These are phyloP conservation scores for Chromobotia macracanthus DNA, from an alignment of 2,797 vertebrate species.

Conservation along the genomic window DNA sequence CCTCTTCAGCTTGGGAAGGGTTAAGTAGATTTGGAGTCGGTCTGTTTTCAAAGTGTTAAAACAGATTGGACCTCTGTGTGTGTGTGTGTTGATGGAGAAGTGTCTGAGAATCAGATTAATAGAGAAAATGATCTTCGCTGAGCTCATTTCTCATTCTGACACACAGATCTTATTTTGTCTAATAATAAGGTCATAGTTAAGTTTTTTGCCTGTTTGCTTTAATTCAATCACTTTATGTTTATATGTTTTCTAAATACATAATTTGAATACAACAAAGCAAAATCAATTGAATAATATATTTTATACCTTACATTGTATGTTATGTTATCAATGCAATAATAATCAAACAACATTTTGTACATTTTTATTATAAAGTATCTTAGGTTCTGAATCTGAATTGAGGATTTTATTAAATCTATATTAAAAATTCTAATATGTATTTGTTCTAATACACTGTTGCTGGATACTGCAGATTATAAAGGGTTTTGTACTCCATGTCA, in stretches of 20 bases:
- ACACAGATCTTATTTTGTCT: background rate
- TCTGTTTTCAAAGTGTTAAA: conserved; percentile 76
- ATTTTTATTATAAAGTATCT: no score
- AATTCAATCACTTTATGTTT: no score
- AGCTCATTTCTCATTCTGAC: conserved; percentile 69
- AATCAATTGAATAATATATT: no score
- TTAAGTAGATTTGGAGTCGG: conserved; percentile 75
- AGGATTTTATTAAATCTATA: background rate
- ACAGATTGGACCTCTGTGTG: conserved; percentile 64
- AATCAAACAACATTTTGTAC: no score
- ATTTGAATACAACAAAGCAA: no score
- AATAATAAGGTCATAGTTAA: background rate
- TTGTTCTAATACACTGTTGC: no score
- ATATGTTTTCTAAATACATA: no score
- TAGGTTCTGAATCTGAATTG: no score
- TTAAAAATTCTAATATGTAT: background rate
- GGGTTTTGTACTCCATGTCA: conserved; percentile 7
- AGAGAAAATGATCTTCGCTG: conserved; percentile 64
- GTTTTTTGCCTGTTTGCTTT: no score
- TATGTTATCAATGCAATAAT: no score
- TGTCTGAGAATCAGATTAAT: conserved; percentile 18
- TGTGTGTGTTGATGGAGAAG: conserved; percentile 44
- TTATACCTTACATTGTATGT: no score
- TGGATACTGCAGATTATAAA: conserved; percentile 10
- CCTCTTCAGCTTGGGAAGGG: conserved; percentile 57